Base-by-base conservation (phyloP, 1,140 invertebrate genomes). In the Drosophila takahashii region DNA sequence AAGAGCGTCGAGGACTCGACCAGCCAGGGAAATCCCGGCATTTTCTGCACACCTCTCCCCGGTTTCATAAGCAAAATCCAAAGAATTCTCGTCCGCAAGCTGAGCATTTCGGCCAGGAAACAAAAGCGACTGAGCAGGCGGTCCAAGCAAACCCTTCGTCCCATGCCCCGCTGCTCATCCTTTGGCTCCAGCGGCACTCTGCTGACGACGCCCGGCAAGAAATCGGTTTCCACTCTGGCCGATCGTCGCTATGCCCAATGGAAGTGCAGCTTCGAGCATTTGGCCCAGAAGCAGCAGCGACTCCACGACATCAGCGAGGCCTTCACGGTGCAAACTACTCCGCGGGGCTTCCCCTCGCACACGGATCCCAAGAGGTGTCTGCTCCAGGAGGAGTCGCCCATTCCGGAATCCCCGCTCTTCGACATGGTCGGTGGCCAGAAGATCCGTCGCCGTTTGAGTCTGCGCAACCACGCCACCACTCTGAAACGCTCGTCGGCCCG, bases 251-350 rank as follows among this genome's bases (percentile, higher is more conserved):
- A 89, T 16, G 84, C 84, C 10, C 71, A 89, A n/a, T 89, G 84
- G 84, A 87, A 87, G 36, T 89, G 79, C 76, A 89, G 69, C 58
- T 90, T 89, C 9, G 84, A 89, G 69, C 67, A 80, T 7, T 15
- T 58, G 13, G 26, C 47, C 0, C 10, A 32, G 13, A 45, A 54
- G 39, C 52, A 48, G 26, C 48, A 18, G n/a, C 65, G 60, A 0
- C 45, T 54, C 3, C 85, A 90, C 11, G 66, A 85, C 57, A 86
- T 79, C 34, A 86, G 65, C 22, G 85, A 81, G 34, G 62, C 78
- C 0, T 22, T 90, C 1, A 47, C 86, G 3, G 85, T 84, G 0
- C 84, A 89, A 44, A 84, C 78, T 5, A 90, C 85, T 2, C 85
- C 85, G 5, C 48, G 45, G 0, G 85, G 85, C 9, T 90, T 90